Conservation (phyloP, 2,888 invertebrate genomes). For the Drepanosiphum platanoidis region DNA sequence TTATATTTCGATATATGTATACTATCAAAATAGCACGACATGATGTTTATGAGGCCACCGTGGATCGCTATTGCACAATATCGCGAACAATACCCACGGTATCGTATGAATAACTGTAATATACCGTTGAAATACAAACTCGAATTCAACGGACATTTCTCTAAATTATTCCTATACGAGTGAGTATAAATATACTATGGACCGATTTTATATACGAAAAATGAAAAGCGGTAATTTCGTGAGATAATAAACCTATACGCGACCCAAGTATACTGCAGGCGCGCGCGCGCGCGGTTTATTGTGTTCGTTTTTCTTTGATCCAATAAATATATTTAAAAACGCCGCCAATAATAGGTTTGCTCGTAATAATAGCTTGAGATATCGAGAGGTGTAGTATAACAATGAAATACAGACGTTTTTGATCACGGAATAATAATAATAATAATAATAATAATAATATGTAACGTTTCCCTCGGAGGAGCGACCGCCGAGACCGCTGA, state of each 20-base stretch:
- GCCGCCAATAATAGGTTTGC: constrained; percentile 56
- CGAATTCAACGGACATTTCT: not conserved
- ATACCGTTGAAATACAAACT: not conserved
- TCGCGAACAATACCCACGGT: not conserved
- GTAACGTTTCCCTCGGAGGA: constrained; percentile 51
- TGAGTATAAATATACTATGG: no score
- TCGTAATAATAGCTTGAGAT: constrained; percentile 41
- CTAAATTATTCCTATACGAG: not conserved
- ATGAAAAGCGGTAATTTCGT: not conserved
- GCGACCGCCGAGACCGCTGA: not conserved
- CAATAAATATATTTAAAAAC: constrained; percentile 52
- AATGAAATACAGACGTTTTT: constrained; percentile 56
- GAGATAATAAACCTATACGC: not conserved
- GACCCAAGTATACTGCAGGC: not conserved
- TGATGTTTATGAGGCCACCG: no score
- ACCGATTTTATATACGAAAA: not conserved
- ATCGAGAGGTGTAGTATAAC: constrained; percentile 26
- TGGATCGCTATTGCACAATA: no score
- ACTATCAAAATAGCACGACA: no score
- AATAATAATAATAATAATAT: constrained; percentile 39
- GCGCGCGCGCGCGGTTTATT: constrained; percentile 19
- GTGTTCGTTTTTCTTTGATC: constrained; percentile 51
- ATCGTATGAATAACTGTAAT: no score
- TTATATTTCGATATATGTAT: no score
- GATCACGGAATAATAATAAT: constrained; percentile 55